These are phyloP conservation scores for Linepithema humile DNA, from an alignment of 1,140 invertebrate genomes.

Conservation along the genomic window DNA sequence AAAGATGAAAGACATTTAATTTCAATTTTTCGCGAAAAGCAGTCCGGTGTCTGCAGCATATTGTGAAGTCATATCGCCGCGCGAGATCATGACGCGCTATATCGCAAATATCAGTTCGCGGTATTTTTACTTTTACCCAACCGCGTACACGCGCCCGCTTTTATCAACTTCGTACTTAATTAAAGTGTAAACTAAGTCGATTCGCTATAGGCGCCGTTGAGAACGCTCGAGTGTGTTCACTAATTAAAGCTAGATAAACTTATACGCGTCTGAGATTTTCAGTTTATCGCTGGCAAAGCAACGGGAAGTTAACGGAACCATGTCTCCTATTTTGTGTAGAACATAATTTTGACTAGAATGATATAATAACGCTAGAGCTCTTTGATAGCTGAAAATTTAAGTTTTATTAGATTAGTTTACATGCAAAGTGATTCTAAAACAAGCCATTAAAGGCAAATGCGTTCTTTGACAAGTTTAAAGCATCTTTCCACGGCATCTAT, in stretches of 20 bases:
- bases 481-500: background rate
- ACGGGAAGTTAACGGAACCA: background rate
- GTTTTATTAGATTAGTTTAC: slow-evolving; percentile 34
- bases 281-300: background rate
- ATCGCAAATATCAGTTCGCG: too few species aligned
- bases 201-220: background rate
- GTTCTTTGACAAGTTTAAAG: slow-evolving; percentile 14
- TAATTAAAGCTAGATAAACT: slow-evolving; percentile 9
- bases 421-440: slow-evolving; percentile 27
- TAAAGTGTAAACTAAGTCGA: background rate
- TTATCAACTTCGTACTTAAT: background rate
- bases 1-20: background rate
- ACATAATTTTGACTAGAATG: slow-evolving; percentile 11
- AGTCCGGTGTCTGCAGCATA: background rate
- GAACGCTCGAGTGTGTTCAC: background rate
- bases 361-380: background rate
- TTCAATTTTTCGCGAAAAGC: background rate
- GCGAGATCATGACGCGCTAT: too few species aligned
- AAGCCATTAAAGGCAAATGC: background rate
- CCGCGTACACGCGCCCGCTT: background rate
- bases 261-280: background rate
- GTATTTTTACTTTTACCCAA: too few species aligned
- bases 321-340: background rate
- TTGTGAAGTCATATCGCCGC: too few species aligned
- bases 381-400: slow-evolving; percentile 4